Conservation (phyloP, 1,140 invertebrate species). For the Adoxophyes honmai region DNA sequence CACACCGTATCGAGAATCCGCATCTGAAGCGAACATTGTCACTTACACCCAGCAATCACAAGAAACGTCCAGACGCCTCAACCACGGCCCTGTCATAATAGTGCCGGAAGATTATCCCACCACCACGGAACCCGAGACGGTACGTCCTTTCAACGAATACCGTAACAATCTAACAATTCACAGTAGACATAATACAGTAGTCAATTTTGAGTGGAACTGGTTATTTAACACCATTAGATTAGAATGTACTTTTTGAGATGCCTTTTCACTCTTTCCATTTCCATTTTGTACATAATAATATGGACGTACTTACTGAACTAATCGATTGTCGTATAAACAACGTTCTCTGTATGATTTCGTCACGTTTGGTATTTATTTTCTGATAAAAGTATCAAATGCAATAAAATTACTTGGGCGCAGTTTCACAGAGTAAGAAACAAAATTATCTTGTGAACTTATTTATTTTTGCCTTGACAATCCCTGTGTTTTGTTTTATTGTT, state of each 20-base stretch:
- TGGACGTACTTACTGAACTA: slow-evolving; percentile 54
- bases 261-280: slow-evolving; percentile 5
- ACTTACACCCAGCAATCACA: slow-evolving; percentile 29
- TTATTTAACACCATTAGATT: slow-evolving; percentile 48
- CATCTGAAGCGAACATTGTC: slow-evolving; percentile 46
- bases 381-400: too few relatives aligned
- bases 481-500: too few relatives aligned
- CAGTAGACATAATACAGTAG: slow-evolving; percentile 28
- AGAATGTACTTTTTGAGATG: slow-evolving; percentile 20
- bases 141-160: slow-evolving; percentile 28
- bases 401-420: too few relatives aligned
- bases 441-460: too few relatives aligned
- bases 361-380: not conserved
- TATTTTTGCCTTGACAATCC: too few relatives aligned
- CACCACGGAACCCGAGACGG: slow-evolving; percentile 56
- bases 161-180: not conserved
- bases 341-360: slow-evolving; percentile 14
- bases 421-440: too few relatives aligned
- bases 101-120: slow-evolving; percentile 40
- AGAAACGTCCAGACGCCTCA: slow-evolving; percentile 33
- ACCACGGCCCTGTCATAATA: slow-evolving; percentile 30
- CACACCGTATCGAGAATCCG: slow-evolving; percentile 48
- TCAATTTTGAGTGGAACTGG: slow-evolving; percentile 30
- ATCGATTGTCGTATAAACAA: slow-evolving; percentile 41
- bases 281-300: slow-evolving; percentile 16